These are phyloP conservation scores for Procavia capensis DNA, from an alignment of 2,113 vertebrate genomes.

Conservation along the genomic window DNA sequence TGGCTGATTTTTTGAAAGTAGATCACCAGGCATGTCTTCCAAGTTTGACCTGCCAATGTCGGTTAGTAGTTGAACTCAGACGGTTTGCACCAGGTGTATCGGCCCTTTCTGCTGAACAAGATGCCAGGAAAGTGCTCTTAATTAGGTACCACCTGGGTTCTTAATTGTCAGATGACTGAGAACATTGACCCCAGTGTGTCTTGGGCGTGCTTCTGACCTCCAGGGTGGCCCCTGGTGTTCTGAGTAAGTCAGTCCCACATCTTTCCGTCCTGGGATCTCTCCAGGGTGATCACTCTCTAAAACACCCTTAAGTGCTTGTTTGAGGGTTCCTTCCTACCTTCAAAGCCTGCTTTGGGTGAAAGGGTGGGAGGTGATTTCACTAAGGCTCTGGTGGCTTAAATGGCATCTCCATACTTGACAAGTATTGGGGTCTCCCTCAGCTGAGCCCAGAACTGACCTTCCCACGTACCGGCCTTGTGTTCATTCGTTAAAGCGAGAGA, in stretches of 20 bases:
- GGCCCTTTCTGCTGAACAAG: too few relatives aligned
- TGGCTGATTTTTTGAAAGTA: neutral
- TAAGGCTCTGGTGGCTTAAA: neutral
- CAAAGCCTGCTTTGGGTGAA: neutral
- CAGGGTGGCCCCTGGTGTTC: conserved; percentile 44
- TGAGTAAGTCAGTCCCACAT: conserved; percentile 73
- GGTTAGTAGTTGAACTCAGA: too few relatives aligned
- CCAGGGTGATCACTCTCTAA: conserved; percentile 3
- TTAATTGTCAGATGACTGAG: conserved; percentile 67
- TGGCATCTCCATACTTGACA: neutral
- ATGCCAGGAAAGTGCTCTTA: conserved; percentile 54
- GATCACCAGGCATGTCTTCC: neutral
- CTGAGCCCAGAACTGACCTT: neutral
- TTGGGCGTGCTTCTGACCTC: conserved; percentile 58
- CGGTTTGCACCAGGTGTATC: neutral
- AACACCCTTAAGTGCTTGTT: neutral
- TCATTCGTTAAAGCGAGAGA: neutral
- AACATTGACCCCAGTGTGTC: too few relatives aligned
- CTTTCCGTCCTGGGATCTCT: conserved; percentile 48
- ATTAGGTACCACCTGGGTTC: conserved; percentile 54
- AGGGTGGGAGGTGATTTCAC: too few relatives aligned
- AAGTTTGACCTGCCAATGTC: neutral
- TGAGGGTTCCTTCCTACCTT: neutral
- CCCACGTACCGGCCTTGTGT: neutral
- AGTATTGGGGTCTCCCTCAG: rapidly evolving